Evolutionary conservation across 1,140 invertebrate genomes (phyloP).

Genomic region (Telenomus remus): DNA sequence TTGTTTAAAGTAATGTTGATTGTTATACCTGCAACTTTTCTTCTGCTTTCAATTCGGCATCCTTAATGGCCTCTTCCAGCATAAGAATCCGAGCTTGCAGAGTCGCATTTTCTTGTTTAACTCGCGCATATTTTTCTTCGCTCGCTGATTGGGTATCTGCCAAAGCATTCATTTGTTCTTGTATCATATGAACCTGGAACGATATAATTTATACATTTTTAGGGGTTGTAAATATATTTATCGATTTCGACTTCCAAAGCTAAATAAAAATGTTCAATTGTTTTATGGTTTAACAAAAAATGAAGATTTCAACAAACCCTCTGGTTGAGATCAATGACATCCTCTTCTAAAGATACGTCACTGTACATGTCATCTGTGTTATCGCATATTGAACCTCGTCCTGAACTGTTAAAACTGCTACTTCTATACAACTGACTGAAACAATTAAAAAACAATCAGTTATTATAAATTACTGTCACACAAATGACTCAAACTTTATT

Average conservation of each 20-base stretch:
- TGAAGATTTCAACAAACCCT: slow-evolving; percentile 84
- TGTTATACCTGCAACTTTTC: slow-evolving; percentile 80
- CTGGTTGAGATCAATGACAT: slow-evolving; percentile 92
- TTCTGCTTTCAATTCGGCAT: slow-evolving; percentile 90
- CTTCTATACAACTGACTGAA: slow-evolving; percentile 90
- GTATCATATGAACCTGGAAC: slow-evolving; percentile 88
- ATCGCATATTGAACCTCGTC: slow-evolving; percentile 90
- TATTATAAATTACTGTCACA: too few relatives aligned
- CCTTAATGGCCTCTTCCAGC: slow-evolving; percentile 93
- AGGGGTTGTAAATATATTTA: too few relatives aligned
- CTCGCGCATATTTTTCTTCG: slow-evolving; percentile 89
- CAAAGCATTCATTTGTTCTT: slow-evolving; percentile 91
- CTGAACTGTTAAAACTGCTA: slow-evolving; percentile 92
- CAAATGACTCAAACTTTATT: slow-evolving; percentile 2
- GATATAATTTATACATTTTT: background rate
- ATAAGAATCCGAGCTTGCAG: slow-evolving; percentile 91
- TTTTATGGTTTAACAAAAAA: too few relatives aligned
- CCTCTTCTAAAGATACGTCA: slow-evolving; percentile 91
- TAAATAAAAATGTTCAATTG: too few relatives aligned
- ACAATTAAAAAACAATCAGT: slow-evolving; percentile 66
- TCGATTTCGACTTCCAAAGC: too few relatives aligned
- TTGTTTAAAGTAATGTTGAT: too few relatives aligned
- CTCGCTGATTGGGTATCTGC: slow-evolving; percentile 88
- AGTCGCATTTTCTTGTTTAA: slow-evolving; percentile 93
- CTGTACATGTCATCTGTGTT: slow-evolving; percentile 94